Base-by-base conservation (phyloP, 23 tunicate species). In the Trididemnum nubilum region DNA sequence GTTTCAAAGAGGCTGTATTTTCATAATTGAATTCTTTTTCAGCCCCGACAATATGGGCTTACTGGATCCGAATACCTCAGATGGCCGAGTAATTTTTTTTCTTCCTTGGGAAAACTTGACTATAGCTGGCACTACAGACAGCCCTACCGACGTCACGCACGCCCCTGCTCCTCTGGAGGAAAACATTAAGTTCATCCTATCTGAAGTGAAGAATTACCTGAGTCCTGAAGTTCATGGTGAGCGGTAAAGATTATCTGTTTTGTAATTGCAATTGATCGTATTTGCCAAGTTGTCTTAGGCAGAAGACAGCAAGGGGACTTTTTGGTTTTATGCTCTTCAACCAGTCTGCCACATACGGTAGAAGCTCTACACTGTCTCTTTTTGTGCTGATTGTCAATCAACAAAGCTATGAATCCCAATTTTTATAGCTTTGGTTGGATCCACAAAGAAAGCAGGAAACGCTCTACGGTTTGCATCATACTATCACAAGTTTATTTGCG, bases 41-140 rank as follows among this genome's bases (percentile, higher is more conserved):
- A 92, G 97, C 64, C 97, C 97, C n/a, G 88, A 87, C 85, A 65
- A 83, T 44, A 92, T 92, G 97, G 97, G 97, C 4, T 71, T 92
- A 52, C 31, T 92, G 54, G 97, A 92, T 60, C 97, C 97, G 24
- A 85, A 87, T 18, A 92, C 97, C 0, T 86, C 92, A 0, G 97
- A 92, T 51, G 97, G 97, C 5, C 76, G 97, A 24, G 92, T 92
- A 7, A 92, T 92, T 35, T 92, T 92, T 70, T 92, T 92, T 83
- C 70, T 92, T 24, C 97, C 97, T 0, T 92, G 97, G 97, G 86
- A 87, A 37, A 85, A 89, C 26, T 36, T 78, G 36, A 92, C 97
- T 21, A 92, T 92, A 36, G 97, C 97, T 33, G 97, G 97, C 0
- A 92, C 97, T 31, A 92, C 97, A 7, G 97, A 92, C 79, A 87